Evolutionary conservation across 1,140 invertebrate species (phyloP), one percentile per base, ranked within the genome.

Genomic region (Drosophila lowei): DNA sequence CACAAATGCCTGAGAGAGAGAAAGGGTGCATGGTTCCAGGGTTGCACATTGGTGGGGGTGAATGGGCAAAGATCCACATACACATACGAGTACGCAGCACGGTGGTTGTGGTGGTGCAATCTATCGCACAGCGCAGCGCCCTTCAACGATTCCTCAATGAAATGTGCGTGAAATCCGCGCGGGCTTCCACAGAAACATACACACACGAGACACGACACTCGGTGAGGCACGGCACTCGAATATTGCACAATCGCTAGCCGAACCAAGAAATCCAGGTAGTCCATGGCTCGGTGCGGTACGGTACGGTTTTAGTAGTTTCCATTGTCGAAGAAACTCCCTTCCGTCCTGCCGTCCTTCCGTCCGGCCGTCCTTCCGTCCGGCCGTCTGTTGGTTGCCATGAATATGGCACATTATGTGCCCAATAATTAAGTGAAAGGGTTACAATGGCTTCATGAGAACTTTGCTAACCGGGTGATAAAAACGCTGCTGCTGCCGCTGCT

Each of bases 371-470:
- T 58, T 55, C 41, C 15, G 38, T 9, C 28, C 38, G 3, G 25
- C 43, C 53, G 44, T 46, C 58, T 50, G 72, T 25, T 47, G 58
- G 77, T 88, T 85, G 83, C 83, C 78, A 86, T 86, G 83, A 86
- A 83, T 80, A 86, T 84, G 67, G 77, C 68, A 85, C 78, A 86
- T 86, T 76, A 86, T 86, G 83, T 88, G 65, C 83, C 83, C 79
- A 86, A 86, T 86, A 86, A 86, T 86, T 89, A 86, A 86, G 83
- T 86, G 78, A 86, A 86, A 86, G 83, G 83, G 83, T 88, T 88
- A 86, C 83, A 86, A 86, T 83, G 83, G 63, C 71, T 88, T 83
- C 78, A 86, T 86, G 78, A 86, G 78, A 86, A 86, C 83, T 83
- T 75, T 48, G 61, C 78, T 72, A 78, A 76, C 74, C 83, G 83